These are phyloP conservation scores for Pyrocephalus nanus DNA, from an alignment of 2,797 vertebrate genomes.

Conservation along the genomic window DNA sequence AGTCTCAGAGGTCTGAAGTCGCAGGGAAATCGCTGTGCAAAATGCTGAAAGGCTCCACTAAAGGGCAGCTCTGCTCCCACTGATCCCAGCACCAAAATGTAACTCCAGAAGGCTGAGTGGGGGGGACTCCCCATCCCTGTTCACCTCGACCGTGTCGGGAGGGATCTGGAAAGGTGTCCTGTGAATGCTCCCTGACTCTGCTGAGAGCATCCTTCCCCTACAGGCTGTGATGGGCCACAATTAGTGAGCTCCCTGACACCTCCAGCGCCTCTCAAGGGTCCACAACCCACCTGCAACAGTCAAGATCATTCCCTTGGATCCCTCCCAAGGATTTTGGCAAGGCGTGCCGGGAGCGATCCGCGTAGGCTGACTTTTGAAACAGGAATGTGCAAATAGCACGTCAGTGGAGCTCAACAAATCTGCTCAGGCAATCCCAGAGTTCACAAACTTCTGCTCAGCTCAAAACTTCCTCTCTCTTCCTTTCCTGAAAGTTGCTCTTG, in stretches of 20 bases:
- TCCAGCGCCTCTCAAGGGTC: slow-evolving; percentile 1
- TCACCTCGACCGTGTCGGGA: background rate
- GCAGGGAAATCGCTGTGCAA: background rate
- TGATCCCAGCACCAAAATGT: background rate
- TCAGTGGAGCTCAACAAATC: background rate
- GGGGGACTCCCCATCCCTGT: background rate
- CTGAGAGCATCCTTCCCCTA: slow-evolving; percentile 19
- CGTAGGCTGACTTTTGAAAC: slow-evolving; percentile 4
- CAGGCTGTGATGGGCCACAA: background rate
- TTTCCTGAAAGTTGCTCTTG: background rate
- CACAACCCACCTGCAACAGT: slow-evolving; percentile 50
- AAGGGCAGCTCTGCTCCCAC: background rate
- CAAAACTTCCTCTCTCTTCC: background rate
- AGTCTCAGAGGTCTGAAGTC: background rate
- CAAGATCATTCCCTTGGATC: slow-evolving; percentile 1
- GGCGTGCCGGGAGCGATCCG: background rate
- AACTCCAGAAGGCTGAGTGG: background rate
- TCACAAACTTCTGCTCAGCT: background rate
- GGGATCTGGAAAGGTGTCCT: background rate
- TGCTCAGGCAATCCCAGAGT: background rate
- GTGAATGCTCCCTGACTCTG: background rate
- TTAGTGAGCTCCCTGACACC: slow-evolving; percentile 49
- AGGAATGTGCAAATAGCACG: background rate
- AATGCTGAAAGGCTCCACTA: background rate
- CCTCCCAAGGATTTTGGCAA: slow-evolving; percentile 30